Evolutionary conservation across 2,797 vertebrate species (phyloP), one percentile per base, ranked within the genome.

Genomic region (Remorina albescens): DNA sequence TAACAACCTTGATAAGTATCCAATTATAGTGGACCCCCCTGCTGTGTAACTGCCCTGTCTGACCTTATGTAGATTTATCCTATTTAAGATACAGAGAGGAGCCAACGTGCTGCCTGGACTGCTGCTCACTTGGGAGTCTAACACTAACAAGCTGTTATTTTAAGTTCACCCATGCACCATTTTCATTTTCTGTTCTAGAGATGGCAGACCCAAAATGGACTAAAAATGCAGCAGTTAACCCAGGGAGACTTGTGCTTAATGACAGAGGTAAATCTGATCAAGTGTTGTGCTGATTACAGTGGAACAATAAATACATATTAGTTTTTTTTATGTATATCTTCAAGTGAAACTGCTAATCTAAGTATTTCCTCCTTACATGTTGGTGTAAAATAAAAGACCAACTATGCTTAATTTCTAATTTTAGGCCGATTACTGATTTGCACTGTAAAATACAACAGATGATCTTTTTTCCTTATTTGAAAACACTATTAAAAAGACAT

Each of bases 221-320:
- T 8, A 84, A 78, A 19, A 53, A 42, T 56, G 76, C 55, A 67
- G 50, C 67, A 11, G 57, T 71, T 50, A 32, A 49, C 57, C 77
- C 62, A 23, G 74, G 87, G 58, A 54, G 47, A 78, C 61, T 23
- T 71, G 69, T 63, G 50, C 82, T 88, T 5, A 93, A 85, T 13
- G 62, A 90, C 64, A 85, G 79, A 88, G 92, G 91, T 93, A 85
- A 85, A 75, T 67, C 18, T 10, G 21, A 57, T 30, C 12, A 21
- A 75, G 16, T 21, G 13, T 34, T 25, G 15, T 10, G 25, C 25
- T 11, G 10, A 37, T 44, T 16, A 50, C 3, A 49, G 3, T 32
- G 4, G 8, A 60, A 8, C 25, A 50, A 25, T 16, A 25, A 2
- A 53, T 47, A 10, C 30, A 10, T 3, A n/a, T n/a, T n/a, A n/a